Evolutionary conservation across 2,888 invertebrate species (phyloP).

Genomic region (Panopea generosa): DNA sequence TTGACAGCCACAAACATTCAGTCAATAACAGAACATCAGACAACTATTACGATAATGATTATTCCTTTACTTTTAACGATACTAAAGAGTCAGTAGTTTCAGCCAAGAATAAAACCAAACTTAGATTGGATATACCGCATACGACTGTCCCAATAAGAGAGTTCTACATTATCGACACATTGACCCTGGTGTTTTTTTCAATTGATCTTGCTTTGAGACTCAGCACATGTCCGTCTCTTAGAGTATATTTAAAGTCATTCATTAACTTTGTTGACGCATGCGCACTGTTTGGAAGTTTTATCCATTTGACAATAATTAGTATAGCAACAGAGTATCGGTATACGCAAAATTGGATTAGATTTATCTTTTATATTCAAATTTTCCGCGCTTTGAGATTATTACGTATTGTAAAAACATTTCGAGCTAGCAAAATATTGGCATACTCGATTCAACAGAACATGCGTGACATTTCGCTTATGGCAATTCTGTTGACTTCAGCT

Average conservation of each 20-base stretch:
- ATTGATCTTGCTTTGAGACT: slow-evolving; percentile 53
- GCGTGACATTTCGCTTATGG: slow-evolving; percentile 46
- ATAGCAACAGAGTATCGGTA: slow-evolving; percentile 40
- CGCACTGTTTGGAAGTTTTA: slow-evolving; percentile 40
- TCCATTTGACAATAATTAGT: slow-evolving; percentile 16
- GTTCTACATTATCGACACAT: slow-evolving; percentile 42
- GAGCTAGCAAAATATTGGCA: slow-evolving; percentile 51
- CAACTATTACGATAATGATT: no score
- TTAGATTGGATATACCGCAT: neutral
- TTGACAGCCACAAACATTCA: no score
- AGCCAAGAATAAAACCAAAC: no score
- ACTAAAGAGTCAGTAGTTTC: no score
- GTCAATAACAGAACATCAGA: no score
- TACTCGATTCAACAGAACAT: slow-evolving; percentile 51
- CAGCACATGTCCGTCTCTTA: slow-evolving; percentile 45
- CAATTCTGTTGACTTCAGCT: slow-evolving; percentile 46
- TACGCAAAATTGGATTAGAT: slow-evolving; percentile 33
- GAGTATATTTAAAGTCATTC: slow-evolving; percentile 33
- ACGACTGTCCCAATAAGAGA: slow-evolving; percentile 1
- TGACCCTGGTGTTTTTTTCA: slow-evolving; percentile 42
- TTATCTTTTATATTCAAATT: slow-evolving; percentile 50
- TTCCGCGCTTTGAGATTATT: slow-evolving; percentile 58
- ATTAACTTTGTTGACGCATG: slow-evolving; percentile 55
- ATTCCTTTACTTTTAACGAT: no score
- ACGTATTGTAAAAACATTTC: slow-evolving; percentile 49